Evolutionary conservation across 2,797 vertebrate genomes (phyloP), one percentile per base, ranked within the genome.

Genomic region (Odontamblyopus rebecca): DNA sequence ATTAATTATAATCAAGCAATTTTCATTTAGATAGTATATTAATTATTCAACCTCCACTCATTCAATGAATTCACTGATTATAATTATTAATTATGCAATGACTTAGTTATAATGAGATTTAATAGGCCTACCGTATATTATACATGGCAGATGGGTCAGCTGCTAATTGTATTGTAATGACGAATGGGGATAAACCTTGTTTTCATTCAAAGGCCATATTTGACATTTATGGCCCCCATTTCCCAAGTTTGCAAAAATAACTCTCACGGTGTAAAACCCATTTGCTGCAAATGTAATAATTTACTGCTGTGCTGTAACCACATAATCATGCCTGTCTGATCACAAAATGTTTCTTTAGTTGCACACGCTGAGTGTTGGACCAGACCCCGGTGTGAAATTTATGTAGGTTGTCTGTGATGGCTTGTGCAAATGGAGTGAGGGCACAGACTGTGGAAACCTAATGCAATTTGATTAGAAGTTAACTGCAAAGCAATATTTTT

Each of bases 401-500:
- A 83, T 90, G 85, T 81, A 72, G 83, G 86, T 80, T 82, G 86
- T 79, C 86, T 81, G 81, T 86, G 90, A 89, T 87, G 84, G 88
- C 80, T 85, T 89, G 85, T 91, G 88, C 82, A 90, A 90, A 91
- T 88, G 82, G 88, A 88, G 86, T 81, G 84, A 84, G 77, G 78
- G 87, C 88, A 87, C 86, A 75, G 87, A 83, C 88, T 89, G 89
- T 90, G 88, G 89, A 89, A 92, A 88, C 76, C 81, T 89, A 88
- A 92, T 90, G 79, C 87, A 90, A 90, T 91, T 89, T 91, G 87
- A 92, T 90, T 89, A 86, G 83, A 89, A 90, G 88, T 90, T 89
- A 89, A 91, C 86, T 53, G 84, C 85, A 86, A 89, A 91, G 89
- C 85, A 89, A 91, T 89, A 88, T 90, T 89, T 88, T 87, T 81